These are phyloP conservation scores for Oreohelix idahoensis DNA, from an alignment of 1,140 invertebrate genomes.

Conservation along the genomic window DNA sequence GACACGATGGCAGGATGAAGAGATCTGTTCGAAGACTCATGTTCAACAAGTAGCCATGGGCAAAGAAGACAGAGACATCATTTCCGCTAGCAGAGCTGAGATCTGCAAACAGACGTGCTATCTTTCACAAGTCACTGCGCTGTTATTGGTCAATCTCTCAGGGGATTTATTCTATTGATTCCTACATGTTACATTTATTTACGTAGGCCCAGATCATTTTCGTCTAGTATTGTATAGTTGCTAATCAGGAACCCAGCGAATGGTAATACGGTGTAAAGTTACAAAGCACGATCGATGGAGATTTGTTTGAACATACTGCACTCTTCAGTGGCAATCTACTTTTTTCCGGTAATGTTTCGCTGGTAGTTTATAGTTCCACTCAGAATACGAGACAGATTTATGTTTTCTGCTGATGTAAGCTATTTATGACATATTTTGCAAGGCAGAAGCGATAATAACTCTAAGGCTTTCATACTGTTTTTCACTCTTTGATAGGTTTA, in stretches of 20 bases:
- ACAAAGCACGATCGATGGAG: neutral
- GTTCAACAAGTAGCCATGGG: no score
- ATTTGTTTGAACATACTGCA: neutral
- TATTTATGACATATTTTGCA: no score
- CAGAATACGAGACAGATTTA: no score
- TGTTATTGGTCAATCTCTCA: neutral
- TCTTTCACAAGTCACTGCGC: neutral
- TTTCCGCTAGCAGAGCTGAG: neutral
- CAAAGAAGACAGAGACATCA: no score
- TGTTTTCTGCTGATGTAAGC: no score
- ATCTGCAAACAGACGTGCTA: neutral
- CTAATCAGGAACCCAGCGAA: neutral
- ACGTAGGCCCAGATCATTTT: neutral
- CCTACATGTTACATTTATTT: neutral
- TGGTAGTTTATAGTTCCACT: no score
- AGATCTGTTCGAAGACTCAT: no score
- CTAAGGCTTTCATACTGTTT: no score
- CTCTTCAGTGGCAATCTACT: neutral
- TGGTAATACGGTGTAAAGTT: constrained; percentile 1
- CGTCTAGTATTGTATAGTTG: neutral
- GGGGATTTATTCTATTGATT: neutral
- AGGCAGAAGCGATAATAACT: no score
- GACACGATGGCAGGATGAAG: no score
- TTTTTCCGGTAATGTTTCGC: no score
- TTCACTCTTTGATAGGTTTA: no score